Conservation (phyloP, 2,888 invertebrate species). For the Mesochorus sp. region DNA sequence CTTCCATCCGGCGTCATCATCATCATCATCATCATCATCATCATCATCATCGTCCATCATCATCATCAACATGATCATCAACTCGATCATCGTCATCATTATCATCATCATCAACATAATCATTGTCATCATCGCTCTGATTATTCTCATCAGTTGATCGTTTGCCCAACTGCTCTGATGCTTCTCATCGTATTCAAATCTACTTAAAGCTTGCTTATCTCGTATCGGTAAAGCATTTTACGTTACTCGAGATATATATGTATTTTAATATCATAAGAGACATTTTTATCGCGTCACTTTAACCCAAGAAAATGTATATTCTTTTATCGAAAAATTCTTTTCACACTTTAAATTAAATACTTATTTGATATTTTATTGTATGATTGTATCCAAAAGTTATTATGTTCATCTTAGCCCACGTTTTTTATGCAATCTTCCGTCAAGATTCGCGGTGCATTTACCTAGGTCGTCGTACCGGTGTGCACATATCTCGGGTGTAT, state of each 20-base stretch:
- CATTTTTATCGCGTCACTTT: constrained; percentile 62
- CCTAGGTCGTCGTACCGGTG: too few species aligned
- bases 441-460: too few species aligned
- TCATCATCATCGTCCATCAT: background rate
- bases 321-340: too few species aligned
- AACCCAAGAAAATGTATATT: background rate
- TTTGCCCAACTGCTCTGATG: background rate
- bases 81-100: background rate
- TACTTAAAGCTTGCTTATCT: too few species aligned
- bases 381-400: too few species aligned
- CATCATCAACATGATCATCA: background rate
- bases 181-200: constrained; percentile 23
- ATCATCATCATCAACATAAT: background rate
- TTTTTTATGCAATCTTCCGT: too few species aligned
- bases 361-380: too few species aligned
- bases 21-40: background rate
- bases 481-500: too few species aligned
- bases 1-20: background rate
- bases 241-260: background rate
- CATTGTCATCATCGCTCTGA: background rate
- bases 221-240: too few species aligned
- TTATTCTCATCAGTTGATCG: too few species aligned
- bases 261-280: constrained; percentile 65
- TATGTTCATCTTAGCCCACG: too few species aligned
- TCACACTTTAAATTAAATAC: too few species aligned